Base-by-base conservation (phyloP, 2,113 vertebrate genomes). In the Hyperopisus bebe region DNA sequence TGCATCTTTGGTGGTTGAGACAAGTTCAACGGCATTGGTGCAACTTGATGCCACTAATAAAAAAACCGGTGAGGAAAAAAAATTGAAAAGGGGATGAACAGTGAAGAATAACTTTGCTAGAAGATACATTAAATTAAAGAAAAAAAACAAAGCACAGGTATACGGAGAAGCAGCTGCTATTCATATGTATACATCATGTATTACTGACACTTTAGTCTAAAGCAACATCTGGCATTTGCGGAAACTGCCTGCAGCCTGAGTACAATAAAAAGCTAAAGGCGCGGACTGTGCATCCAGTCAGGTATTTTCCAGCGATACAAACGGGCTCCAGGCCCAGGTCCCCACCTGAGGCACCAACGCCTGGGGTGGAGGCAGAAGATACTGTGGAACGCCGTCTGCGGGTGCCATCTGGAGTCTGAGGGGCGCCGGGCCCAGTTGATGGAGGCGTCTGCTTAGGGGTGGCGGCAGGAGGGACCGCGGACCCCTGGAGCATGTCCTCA, bases 401-500 rank as follows among this genome's bases (percentile, higher is more conserved):
- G 39, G 44, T n/a, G 9, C 44, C 21, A n/a, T 84, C 82, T 47
- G 24, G 44, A n/a, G 35, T 4, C 44, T 31, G 42, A n/a, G 24
- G 84, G 84, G n/a, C 11, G 6, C 48, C 13, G 11, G 84, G 84
- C 9, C 48, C 47, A 31, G 48, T 3, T 4, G 27, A 27, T 5
- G 15, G 42, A 10, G 44, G 82, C 39, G 44, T 84, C 44, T 84
- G 82, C 42, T 46, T 84, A 47, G 42, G 44, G 44, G 82, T n/a
- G 44, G 17, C 1, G 80, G 21, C 80, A 46, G 80, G 35, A 47
- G 42, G 42, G 2, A n/a, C 35, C 3, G 80, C 8, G 93, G 62
- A 0, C 27, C 92, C 96, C 94, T 97, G 97, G 55, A 99, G 95
- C 93, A 99, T 94, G 70, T 99, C 98, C 86, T 99, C 98, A 2